phyloP scores from a whole-genome alignment of 2,113 vertebrate genomes.

The Actinemys pallida region DNA sequence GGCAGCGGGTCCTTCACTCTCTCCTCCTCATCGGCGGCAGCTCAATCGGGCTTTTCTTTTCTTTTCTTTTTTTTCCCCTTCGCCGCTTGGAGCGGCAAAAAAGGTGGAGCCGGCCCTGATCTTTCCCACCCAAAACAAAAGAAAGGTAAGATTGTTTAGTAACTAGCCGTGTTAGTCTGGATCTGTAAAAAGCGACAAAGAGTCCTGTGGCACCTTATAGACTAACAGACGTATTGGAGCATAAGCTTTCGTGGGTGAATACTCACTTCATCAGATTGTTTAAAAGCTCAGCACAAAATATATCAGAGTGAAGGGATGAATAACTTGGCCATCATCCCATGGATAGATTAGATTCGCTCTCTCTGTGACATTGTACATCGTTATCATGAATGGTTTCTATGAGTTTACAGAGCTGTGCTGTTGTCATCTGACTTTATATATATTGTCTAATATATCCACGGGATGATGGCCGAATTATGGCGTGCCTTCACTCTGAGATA shows the following conservation, averaged over 20 bases:
- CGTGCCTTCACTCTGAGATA: background rate
- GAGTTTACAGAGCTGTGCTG: background rate
- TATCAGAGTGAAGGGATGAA: background rate
- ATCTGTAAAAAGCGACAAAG: too few relatives aligned
- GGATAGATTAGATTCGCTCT: background rate
- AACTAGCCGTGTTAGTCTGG: too few relatives aligned
- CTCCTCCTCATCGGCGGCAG: too few relatives aligned
- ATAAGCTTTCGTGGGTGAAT: too few relatives aligned
- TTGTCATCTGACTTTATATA: background rate
- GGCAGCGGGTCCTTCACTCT: too few relatives aligned
- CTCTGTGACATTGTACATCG: background rate
- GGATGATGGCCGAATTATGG: background rate
- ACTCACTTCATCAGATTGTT: rapidly evolving
- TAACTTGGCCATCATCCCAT: rapidly evolving
- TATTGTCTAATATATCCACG: background rate
- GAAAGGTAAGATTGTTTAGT: rapidly evolving
- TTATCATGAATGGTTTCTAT: background rate
- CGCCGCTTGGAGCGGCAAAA: too few relatives aligned
- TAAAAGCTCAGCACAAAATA: background rate
- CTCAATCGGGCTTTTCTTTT: too few relatives aligned
- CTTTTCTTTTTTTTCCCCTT: too few relatives aligned
- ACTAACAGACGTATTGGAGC: too few relatives aligned
- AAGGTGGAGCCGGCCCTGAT: too few relatives aligned
- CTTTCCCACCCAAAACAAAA: background rate
- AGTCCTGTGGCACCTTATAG: too few relatives aligned